A percentile compares a stretch with the other conserved stretches of the same genome.
phyloP scores from a whole-genome alignment of 2,888 invertebrate species.

The Lasioglossum zephyrum region DNA sequence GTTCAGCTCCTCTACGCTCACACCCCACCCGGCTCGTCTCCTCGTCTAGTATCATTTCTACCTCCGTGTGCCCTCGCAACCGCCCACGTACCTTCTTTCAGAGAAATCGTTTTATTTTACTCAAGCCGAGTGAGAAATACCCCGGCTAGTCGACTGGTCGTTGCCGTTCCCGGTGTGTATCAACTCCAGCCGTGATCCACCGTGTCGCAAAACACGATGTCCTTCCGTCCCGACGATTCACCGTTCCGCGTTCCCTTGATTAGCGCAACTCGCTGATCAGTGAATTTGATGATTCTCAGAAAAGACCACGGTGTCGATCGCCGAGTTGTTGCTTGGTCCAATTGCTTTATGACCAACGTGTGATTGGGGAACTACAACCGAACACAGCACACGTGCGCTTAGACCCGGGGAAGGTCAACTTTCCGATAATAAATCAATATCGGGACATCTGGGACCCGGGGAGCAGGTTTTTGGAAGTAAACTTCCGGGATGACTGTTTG shows the following conservation, averaged over 20 bases:
- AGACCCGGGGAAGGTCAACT: background rate
- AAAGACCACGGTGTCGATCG: background rate
- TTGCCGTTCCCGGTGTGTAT: slow-evolving; percentile 47
- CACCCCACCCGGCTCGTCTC: slow-evolving; percentile 57
- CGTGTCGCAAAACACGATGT: background rate
- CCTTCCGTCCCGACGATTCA: background rate
- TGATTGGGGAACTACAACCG: background rate
- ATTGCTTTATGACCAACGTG: background rate
- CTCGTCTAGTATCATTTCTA: slow-evolving; percentile 60
- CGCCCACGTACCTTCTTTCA: slow-evolving; percentile 64
- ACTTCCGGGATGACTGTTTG: background rate
- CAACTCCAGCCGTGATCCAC: slow-evolving; percentile 47
- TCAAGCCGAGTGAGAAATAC: slow-evolving; percentile 70
- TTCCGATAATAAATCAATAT: slow-evolving; percentile 4
- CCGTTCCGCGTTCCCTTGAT: background rate
- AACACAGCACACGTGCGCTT: background rate
- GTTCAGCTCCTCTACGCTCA: slow-evolving; percentile 75
- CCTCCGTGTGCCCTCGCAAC: slow-evolving; percentile 55
- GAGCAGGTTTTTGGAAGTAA: background rate
- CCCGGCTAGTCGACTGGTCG: slow-evolving; percentile 66
- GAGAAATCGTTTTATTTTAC: slow-evolving; percentile 75
- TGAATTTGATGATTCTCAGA: background rate
- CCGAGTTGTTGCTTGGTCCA: background rate
- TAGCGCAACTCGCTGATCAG: background rate
- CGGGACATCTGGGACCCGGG: background rate